Evolutionary conservation across 2,797 vertebrate species (phyloP).

Genomic region (Anguilla marmorata): DNA sequence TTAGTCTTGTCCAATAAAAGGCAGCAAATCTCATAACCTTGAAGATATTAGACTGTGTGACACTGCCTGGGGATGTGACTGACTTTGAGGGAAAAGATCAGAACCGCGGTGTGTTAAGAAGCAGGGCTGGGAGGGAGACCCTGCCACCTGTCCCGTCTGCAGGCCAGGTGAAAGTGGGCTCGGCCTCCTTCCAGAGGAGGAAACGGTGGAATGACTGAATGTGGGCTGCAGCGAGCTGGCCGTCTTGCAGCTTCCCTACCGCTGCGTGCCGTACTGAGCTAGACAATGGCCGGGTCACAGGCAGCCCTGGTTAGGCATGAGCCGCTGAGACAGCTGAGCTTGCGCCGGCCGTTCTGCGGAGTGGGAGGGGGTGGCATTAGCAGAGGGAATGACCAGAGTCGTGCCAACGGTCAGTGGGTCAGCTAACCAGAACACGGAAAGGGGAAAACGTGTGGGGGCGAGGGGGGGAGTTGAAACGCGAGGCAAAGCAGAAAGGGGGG

Average conservation of each 20-base stretch:
- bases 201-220: not conserved
- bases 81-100: not conserved
- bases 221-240: not conserved
- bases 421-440: not conserved
- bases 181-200: not conserved
- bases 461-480: not conserved
- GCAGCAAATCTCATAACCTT: not conserved
- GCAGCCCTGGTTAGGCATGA: not conserved
- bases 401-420: not conserved
- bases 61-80: not conserved
- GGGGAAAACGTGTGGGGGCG: not conserved
- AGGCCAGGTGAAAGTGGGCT: not conserved
- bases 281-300: not conserved
- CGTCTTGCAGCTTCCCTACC: not conserved
- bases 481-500: not conserved
- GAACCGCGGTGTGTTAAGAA: not conserved
- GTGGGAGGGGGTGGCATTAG: not conserved
- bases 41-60: not conserved
- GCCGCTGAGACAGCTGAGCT: not conserved
- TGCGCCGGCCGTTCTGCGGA: not conserved
- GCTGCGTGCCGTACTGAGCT: not conserved
- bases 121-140: not conserved
- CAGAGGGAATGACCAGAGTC: not conserved
- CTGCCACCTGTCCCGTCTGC: not conserved
- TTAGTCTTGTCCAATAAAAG: not conserved